These are phyloP conservation scores for Netelia fuscicornis DNA, from an alignment of 2,888 invertebrate species.

Conservation along the genomic window DNA sequence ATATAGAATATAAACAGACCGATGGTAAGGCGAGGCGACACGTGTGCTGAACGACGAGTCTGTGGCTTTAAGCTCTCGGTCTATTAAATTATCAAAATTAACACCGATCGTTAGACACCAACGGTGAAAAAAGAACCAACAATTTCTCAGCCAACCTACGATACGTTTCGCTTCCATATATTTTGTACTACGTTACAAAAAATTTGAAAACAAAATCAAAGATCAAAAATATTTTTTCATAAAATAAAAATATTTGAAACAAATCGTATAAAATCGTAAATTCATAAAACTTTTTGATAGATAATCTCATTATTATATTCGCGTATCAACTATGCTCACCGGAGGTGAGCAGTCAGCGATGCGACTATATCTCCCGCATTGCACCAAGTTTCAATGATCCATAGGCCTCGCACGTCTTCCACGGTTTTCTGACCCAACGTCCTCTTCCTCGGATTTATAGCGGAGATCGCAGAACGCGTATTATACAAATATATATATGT, in stretches of 20 bases:
- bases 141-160: too few species aligned
- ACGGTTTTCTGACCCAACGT: constrained; percentile 72
- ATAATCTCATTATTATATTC: constrained; percentile 51
- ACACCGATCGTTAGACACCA: neutral
- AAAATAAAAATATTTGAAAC: neutral
- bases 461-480: constrained; percentile 62
- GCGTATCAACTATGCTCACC: constrained; percentile 42
- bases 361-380: constrained; percentile 63
- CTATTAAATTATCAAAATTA: constrained; percentile 54
- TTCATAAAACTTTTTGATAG: constrained; percentile 19
- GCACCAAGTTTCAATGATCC: constrained; percentile 52
- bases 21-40: constrained; percentile 36
- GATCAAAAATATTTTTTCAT: neutral
- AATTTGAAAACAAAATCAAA: neutral
- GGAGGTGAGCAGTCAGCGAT: constrained; percentile 48
- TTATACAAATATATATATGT: constrained; percentile 39
- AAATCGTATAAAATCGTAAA: neutral
- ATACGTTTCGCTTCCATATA: too few species aligned
- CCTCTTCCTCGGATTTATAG: constrained; percentile 72
- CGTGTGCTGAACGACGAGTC: constrained; percentile 44
- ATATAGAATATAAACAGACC: constrained; percentile 17
- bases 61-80: constrained; percentile 1
- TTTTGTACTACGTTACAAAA: too few species aligned
- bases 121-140: too few species aligned
- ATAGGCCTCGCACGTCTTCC: constrained; percentile 64